Evolutionary conservation across 2,113 vertebrate species (phyloP), one percentile per base, ranked within the genome.

Genomic region (Rutilus rutilus): DNA sequence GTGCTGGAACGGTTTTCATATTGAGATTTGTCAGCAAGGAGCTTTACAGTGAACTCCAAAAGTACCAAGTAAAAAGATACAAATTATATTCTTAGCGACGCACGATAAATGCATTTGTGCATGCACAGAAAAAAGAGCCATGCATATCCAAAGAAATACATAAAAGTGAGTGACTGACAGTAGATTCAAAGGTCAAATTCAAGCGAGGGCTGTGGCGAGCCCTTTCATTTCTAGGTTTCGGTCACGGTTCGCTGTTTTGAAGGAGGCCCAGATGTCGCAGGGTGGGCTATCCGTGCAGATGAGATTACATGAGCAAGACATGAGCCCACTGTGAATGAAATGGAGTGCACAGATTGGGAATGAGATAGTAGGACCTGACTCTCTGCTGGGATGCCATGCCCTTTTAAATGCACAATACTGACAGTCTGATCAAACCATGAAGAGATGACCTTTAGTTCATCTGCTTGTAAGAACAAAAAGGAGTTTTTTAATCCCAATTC

Each of bases 391-490:
- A 87, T 75, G 75, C 65, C 77, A 78, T 91, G 86, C 84, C 90
- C 90, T 91, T 91, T 91, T 83, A 90, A 80, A 86, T 83, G 69
- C 74, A 65, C 86, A 80, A 59, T 65, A 23, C 86, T 85, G 83
- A 82, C 86, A 77, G 86, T 59, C 64, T 57, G 81, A 88, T 87
- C 87, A 91, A 64, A 69, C 88, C 83, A 71, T 57, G 54, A 86
- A 64, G 78, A 78, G 81, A 19, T 90, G 88, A 91, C 88, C 87
- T 91, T 91, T 90, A 78, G 84, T 23, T 76, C 62, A 87, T 76
- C 59, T 73, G 39, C 78, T 75, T 84, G 85, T 84, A 88, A 57
- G 82, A 80, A 87, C 86, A 87, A 86, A 87, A 78, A n/a, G 78
- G 57, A 78, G 12, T 54, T 39, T 42, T 69, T 57, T 30, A 82